Evolutionary conservation across 2,113 vertebrate genomes (phyloP), one percentile per base, ranked within the genome.

Genomic region (Pelusios castaneus): DNA sequence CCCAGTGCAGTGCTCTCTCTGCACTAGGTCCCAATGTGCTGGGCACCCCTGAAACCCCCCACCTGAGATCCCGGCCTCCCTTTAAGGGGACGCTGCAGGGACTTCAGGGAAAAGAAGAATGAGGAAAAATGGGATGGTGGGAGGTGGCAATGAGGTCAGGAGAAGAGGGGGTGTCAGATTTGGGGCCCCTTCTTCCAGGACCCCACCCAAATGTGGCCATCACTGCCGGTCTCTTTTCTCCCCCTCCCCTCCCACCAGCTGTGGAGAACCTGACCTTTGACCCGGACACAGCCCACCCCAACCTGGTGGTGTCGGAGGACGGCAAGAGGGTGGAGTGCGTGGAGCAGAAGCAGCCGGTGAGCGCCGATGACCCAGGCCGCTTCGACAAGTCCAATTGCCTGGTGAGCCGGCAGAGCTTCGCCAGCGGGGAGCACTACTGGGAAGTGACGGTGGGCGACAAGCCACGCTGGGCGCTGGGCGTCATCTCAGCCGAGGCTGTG

Each of bases 371-470:
- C 80, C 90, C 98, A 0, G 95, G 94, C 56, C 98, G 99, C 93
- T 99, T 99, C 41, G 99, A 99, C 97, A 98, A 98, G 90, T 98
- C 98, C 10, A 98, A 99, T 90, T 99, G 99, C 7, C 97, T 98
- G 70, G 98, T 99, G 95, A 98, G 98, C 38, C 90, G 51, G 49
- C 97, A 99, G 90, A 97, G 96, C 88, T 98, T 99, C 75, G 96
- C 96, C 0, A 96, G 96, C 3, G 98, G 98, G 11, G 98, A 98
- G 79, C 98, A 99, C 95, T 99, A 99, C 97, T 99, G 99, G 99
- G 99, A 99, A 93, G 98, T 99, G 56, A 97, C 98, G 31, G 98
- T 99, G 86, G 97, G 88, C 27, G 98, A 98, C 54, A 99, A 99
- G 95, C 98, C 98, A 1, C 99, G 99, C 96, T 99, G 99, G 99